A percentile compares a stretch with the other conserved stretches of the same genome.
Conservation (phyloP, 2,797 vertebrate species). For the Acanthopagrus latus region DNA sequence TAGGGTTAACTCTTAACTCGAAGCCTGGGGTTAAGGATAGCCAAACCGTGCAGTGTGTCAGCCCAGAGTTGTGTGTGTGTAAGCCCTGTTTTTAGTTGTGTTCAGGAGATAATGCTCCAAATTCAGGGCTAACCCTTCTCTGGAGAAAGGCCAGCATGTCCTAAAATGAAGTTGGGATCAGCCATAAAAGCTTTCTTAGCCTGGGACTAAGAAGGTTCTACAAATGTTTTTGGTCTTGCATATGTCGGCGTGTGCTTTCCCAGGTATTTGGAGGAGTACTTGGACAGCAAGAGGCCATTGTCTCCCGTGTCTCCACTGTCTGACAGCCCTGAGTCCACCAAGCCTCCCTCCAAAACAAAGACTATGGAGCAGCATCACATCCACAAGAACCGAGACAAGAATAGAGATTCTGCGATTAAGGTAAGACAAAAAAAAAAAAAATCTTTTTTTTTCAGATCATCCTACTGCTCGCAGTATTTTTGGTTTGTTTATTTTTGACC, state of each 20-base stretch:
- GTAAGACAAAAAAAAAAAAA: conserved; percentile 41
- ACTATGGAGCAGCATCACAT: conserved; percentile 84
- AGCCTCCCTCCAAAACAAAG: conserved; percentile 85
- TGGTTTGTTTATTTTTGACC: conserved; percentile 29
- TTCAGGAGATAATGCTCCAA: too few relatives aligned
- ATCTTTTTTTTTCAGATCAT: not conserved
- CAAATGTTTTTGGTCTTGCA: too few relatives aligned
- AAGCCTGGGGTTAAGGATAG: too few relatives aligned
- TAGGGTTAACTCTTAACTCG: too few relatives aligned
- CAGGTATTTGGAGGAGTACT: conserved; percentile 85
- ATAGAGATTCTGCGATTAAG: conserved; percentile 70
- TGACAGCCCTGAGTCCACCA: conserved; percentile 86
- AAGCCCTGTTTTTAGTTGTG: too few relatives aligned
- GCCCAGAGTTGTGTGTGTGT: too few relatives aligned
- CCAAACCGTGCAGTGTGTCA: too few relatives aligned
- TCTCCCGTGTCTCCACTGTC: conserved; percentile 89
- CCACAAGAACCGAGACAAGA: conserved; percentile 87
- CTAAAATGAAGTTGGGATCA: too few relatives aligned
- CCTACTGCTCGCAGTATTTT: not conserved
- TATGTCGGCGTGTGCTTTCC: conserved; percentile 28
- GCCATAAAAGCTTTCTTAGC: too few relatives aligned
- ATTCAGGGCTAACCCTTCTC: too few relatives aligned
- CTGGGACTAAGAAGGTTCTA: too few relatives aligned
- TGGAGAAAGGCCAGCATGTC: too few relatives aligned
- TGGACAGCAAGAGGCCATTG: conserved; percentile 90